Percentiles rank a stretch among this genome's conserved stretches.
These are phyloP conservation scores for Phyllostomus discolor DNA, from an alignment of 2,113 vertebrate species.

Conservation along the genomic window DNA sequence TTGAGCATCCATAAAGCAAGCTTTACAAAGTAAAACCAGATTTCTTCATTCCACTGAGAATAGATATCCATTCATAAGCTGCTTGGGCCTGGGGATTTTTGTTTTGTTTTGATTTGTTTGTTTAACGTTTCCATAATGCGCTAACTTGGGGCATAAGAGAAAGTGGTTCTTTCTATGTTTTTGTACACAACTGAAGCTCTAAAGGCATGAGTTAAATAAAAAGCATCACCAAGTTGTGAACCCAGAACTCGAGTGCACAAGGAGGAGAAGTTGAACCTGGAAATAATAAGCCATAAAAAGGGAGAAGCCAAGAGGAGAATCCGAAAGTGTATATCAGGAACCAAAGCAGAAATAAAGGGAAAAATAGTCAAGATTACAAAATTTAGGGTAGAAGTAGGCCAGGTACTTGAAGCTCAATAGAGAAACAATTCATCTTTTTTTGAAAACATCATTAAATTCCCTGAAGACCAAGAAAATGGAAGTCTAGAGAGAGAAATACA, in stretches of 20 bases:
- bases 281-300: neutral
- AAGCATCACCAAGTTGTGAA: neutral
- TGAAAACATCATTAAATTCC: neutral
- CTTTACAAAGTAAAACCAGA: constrained; percentile 58
- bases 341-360: neutral
- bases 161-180: neutral
- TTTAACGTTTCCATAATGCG: constrained; percentile 7
- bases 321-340: neutral
- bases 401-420: neutral
- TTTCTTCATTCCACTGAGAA: constrained; percentile 48
- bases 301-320: neutral
- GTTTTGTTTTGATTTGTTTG: constrained; percentile 3
- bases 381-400: neutral
- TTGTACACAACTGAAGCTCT: neutral
- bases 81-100: constrained; percentile 23
- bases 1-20: constrained; percentile 42
- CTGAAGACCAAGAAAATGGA: neutral
- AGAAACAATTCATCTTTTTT: neutral
- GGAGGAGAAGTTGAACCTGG: neutral
- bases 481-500: neutral
- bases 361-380: neutral
- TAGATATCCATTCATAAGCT: constrained; percentile 22
- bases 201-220: neutral
- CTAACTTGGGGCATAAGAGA: constrained; percentile 10
- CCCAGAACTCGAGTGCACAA: neutral